A percentile compares a stretch with the other conserved stretches of the same genome.
Evolutionary conservation across 2,888 invertebrate genomes (phyloP).

Genomic region (Amphipyra berbera): DNA sequence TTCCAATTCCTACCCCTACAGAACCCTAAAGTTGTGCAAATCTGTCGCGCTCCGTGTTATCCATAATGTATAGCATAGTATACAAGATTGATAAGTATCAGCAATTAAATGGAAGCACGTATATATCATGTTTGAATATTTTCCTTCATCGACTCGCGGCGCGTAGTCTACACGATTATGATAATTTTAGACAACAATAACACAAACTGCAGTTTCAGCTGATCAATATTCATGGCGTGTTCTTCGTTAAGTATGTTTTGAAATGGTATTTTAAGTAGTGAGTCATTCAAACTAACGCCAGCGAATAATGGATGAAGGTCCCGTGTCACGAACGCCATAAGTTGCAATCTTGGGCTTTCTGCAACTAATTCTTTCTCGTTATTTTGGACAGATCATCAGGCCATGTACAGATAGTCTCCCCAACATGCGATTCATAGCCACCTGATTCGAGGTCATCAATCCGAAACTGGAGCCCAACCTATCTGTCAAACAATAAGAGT

Average conservation of each 20-base stretch:
- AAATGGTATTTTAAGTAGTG: slow-evolving; percentile 20
- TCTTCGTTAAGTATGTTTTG: slow-evolving; percentile 38
- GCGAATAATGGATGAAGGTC: neutral
- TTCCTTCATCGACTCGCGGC: slow-evolving; percentile 32
- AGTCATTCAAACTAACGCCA: slow-evolving; percentile 10
- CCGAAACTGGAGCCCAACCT: too few relatives aligned
- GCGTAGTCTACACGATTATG: slow-evolving; percentile 43
- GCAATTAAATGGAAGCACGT: slow-evolving; percentile 49
- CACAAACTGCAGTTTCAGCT: slow-evolving; percentile 36
- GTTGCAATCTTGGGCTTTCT: neutral
- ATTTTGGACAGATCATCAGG: too few relatives aligned
- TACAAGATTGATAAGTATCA: slow-evolving; percentile 47
- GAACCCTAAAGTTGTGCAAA: slow-evolving; percentile 38
- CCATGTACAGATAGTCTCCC: too few relatives aligned
- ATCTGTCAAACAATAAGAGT: too few relatives aligned
- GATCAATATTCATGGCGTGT: slow-evolving; percentile 42
- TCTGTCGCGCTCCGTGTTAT: slow-evolving; percentile 17
- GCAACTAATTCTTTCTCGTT: neutral
- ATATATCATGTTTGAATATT: slow-evolving; percentile 39
- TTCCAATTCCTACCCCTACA: slow-evolving; percentile 19
- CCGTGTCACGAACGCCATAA: neutral
- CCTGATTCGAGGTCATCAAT: too few relatives aligned
- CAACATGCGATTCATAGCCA: too few relatives aligned
- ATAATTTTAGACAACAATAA: slow-evolving; percentile 47
- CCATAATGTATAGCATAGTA: slow-evolving; percentile 31